These are phyloP conservation scores for Cryptophagus acutangulus DNA, from an alignment of 2,888 invertebrate species.

Conservation along the genomic window DNA sequence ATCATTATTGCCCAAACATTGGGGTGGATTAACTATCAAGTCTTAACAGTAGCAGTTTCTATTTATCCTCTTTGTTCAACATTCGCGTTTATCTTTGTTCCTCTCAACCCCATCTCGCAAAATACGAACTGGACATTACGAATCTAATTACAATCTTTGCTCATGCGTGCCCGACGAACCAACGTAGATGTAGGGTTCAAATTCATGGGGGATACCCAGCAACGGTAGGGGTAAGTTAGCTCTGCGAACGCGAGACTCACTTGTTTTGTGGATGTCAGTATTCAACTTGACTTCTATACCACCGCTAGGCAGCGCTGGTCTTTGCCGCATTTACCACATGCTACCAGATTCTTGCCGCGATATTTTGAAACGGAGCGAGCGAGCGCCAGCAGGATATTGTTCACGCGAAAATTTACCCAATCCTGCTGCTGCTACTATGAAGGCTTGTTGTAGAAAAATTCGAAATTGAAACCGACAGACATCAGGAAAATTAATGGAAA, in stretches of 20 bases:
- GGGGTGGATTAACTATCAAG: conserved; percentile 38
- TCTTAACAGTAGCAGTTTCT: conserved; percentile 31
- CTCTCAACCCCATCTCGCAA: conserved; percentile 30
- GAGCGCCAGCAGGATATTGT: too few relatives aligned
- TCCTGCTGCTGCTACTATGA: too few relatives aligned
- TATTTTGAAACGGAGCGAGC: too few relatives aligned
- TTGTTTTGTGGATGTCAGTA: conserved; percentile 33
- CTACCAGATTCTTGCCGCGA: too few relatives aligned
- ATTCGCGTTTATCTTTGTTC: conserved; percentile 12
- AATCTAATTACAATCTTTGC: conserved; percentile 53
- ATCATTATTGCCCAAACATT: conserved; percentile 41
- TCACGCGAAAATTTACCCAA: too few relatives aligned
- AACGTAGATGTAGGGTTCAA: conserved; percentile 37
- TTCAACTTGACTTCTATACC: conserved; percentile 31
- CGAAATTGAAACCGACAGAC: too few relatives aligned
- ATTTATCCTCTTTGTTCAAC: conserved; percentile 23
- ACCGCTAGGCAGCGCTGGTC: conserved; percentile 24
- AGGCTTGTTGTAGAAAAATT: too few relatives aligned
- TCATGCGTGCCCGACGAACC: conserved; percentile 47
- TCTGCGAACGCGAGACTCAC: conserved; percentile 32
- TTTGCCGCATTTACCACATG: conserved; percentile 18
- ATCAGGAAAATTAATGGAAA: too few relatives aligned
- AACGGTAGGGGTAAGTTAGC: conserved; percentile 45
- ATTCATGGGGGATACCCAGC: conserved; percentile 40
- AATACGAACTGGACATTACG: conserved; percentile 52